A percentile compares a stretch with the other conserved stretches of the same genome.
phyloP scores from a whole-genome alignment of 1,140 invertebrate species.

The Trichonephila clavipes region DNA sequence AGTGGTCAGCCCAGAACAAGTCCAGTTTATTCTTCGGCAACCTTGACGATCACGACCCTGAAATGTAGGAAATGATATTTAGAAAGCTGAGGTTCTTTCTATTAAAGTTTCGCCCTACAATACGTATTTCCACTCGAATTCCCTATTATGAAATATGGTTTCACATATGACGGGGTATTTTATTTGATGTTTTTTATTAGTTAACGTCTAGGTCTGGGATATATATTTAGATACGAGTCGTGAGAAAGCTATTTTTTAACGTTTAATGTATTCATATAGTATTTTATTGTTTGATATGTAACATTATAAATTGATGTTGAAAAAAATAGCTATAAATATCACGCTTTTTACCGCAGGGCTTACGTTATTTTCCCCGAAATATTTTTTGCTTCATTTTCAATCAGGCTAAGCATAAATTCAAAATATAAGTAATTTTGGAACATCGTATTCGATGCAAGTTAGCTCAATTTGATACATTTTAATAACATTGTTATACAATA shows the following conservation, averaged over 20 bases:
- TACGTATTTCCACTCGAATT: neutral
- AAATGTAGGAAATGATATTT: slow-evolving; percentile 59
- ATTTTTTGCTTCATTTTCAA: too few species aligned
- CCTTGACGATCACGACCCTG: slow-evolving; percentile 13
- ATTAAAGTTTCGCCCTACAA: neutral
- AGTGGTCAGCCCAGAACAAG: neutral
- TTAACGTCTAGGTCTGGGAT: neutral
- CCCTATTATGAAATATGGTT: neutral
- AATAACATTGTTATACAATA: too few species aligned
- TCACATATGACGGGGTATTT: neutral
- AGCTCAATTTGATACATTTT: too few species aligned
- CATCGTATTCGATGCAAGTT: too few species aligned
- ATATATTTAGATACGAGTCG: neutral
- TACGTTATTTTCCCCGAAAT: too few species aligned
- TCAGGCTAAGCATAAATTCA: too few species aligned
- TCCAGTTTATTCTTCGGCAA: neutral
- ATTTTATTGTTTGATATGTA: neutral
- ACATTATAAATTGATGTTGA: neutral
- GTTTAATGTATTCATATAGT: neutral
- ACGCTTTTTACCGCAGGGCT: neutral
- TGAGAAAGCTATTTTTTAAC: neutral
- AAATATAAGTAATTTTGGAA: too few species aligned
- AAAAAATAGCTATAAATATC: neutral
- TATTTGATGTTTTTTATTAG: neutral
- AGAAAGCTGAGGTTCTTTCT: neutral